Base-by-base conservation (phyloP, 2,797 vertebrate genomes). In the Takifugu rubripes region DNA sequence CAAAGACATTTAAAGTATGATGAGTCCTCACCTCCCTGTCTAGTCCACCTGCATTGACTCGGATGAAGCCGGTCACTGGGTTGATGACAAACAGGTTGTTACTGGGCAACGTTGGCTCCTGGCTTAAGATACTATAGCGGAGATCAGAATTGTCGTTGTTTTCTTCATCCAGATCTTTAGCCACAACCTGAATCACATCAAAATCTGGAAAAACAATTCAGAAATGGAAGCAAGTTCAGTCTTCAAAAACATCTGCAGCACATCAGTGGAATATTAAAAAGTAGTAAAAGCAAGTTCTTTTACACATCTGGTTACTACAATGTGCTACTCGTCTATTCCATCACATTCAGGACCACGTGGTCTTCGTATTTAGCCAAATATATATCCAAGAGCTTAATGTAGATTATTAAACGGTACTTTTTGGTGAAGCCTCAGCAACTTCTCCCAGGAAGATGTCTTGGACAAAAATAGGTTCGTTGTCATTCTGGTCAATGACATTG, bases 401-500 rank as follows among this genome's bases (percentile, higher is more conserved):
- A 46, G 44, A 46, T 3, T n/a, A 15, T 0, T 15, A 44, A 5
- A 46, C 44, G 3, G 5, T 86, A 98, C 96, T 92, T 3, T 58
- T 83, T 24, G 65, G 16, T 5, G 92, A 92, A 0, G 91, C 88
- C 66, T 98, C 95, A 0, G 76, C 44, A 40, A 96, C 92, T 0
- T 83, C 78, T 47, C 93, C 95, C 42, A 61, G 27, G 79, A 90
- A 97, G 54, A 89, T 65, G 14, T 86, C 68, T 66, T 87, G 49
- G 0, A 46, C 74, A 63, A 98, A 98, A 49, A 59, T 7, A 12
- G 96, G 96, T 5, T 52, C 88, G 83, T 97, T 94, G 88, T 98
- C 96, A 0, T 98, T 98, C 80, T 89, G 84, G 70, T 98, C 96
- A 0, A 87, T 85, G 11, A 98, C 92, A 0, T 79, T 74, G 25